Evolutionary conservation across 2,888 invertebrate species (phyloP).

Genomic region (Drosophila mercatorum): DNA sequence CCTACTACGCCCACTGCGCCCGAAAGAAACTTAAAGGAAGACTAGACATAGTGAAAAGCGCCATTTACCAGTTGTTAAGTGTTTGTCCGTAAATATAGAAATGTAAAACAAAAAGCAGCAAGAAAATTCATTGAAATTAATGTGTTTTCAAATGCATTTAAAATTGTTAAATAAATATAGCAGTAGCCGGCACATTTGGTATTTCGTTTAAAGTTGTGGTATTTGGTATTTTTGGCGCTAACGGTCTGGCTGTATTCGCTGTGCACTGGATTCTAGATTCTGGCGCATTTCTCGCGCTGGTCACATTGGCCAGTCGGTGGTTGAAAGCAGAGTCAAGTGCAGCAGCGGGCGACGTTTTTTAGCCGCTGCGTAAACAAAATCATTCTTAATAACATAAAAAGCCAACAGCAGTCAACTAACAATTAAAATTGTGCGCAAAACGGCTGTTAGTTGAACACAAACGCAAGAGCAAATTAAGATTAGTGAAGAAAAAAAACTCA

Average conservation of each 20-base stretch:
- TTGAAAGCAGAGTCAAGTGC: slow-evolving; percentile 55
- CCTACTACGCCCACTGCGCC: not conserved
- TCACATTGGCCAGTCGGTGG: slow-evolving; percentile 53
- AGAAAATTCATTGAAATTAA: not conserved
- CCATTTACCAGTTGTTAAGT: slow-evolving; percentile 20
- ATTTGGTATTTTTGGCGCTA: slow-evolving; percentile 22
- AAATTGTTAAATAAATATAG: slow-evolving; percentile 4
- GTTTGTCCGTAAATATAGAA: slow-evolving; percentile 31
- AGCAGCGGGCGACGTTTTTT: slow-evolving; percentile 42
- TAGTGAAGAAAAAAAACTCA: slow-evolving; percentile 8
- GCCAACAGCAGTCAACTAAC: not conserved
- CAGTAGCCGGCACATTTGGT: slow-evolving; percentile 17
- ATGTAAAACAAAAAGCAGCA: slow-evolving; percentile 20
- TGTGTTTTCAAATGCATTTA: not conserved
- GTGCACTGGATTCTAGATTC: slow-evolving; percentile 12
- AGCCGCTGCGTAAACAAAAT: slow-evolving; percentile 66
- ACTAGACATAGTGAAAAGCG: slow-evolving; percentile 27
- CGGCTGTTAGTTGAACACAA: slow-evolving; percentile 4
- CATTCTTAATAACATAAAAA: slow-evolving; percentile 57
- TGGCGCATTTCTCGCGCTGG: slow-evolving; percentile 12
- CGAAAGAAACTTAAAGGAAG: slow-evolving; percentile 27
- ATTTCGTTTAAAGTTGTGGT: slow-evolving; percentile 5
- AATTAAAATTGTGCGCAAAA: slow-evolving; percentile 19
- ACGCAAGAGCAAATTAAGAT: slow-evolving; percentile 12
- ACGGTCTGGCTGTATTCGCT: slow-evolving; percentile 2